A percentile compares a stretch with the other conserved stretches of the same genome.
Conservation (phyloP, 1,140 invertebrate species). For the Macrotrachela quadricornifera region DNA sequence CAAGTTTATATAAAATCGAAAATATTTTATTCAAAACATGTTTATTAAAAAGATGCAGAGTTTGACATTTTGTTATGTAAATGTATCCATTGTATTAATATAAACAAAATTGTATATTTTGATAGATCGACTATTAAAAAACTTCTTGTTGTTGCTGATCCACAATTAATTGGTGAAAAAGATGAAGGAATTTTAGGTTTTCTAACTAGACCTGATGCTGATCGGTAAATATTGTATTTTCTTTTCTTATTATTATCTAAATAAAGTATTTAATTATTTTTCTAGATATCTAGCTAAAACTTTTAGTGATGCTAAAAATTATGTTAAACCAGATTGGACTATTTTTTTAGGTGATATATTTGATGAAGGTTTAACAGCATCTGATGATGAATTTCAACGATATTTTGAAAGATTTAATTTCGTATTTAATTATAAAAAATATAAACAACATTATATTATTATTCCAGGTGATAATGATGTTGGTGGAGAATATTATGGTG, state of each 20-base stretch:
- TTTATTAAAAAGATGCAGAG: too few species aligned
- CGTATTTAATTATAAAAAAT: conserved; percentile 14
- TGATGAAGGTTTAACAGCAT: conserved; percentile 64
- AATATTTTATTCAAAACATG: too few species aligned
- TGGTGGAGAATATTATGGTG: conserved; percentile 57
- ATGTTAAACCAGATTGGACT: conserved; percentile 59
- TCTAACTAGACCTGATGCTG: conserved; percentile 51
- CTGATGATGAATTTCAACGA: conserved; percentile 36
- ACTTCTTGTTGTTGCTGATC: conserved; percentile 65
- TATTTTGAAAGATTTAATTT: conserved; percentile 20
- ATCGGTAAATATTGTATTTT: conserved; percentile 36
- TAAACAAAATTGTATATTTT: too few species aligned
- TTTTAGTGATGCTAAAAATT: conserved; percentile 45
- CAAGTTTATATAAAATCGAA: too few species aligned
- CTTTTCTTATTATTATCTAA: too few species aligned
- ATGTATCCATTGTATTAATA: too few species aligned
- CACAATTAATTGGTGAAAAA: conserved; percentile 59
- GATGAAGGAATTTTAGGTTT: conserved; percentile 38
- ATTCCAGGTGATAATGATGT: conserved; percentile 84
- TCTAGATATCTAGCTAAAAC: conserved; percentile 49
- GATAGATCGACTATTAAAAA: too few species aligned
- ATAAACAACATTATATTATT: conserved; percentile 37
- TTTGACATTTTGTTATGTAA: too few species aligned
- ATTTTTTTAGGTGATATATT: conserved; percentile 72
- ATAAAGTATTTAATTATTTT: too few species aligned